Conservation (phyloP, 2,797 vertebrate species). For the Enteromius mattozi region DNA sequence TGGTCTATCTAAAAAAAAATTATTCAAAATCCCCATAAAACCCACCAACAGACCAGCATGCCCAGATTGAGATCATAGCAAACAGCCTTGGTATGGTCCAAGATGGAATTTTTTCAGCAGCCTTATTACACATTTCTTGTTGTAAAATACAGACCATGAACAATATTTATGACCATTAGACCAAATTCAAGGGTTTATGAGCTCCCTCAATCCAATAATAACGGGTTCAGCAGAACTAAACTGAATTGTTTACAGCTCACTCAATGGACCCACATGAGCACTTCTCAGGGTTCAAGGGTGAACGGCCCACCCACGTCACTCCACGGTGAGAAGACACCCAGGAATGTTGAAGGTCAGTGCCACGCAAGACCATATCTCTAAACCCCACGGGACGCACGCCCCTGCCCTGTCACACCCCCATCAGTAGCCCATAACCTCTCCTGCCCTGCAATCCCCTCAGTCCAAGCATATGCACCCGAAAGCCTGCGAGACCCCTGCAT, state of each 20-base stretch:
- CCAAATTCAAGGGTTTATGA: background rate
- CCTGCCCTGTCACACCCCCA: slow-evolving; percentile 73
- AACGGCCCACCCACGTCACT: slow-evolving; percentile 77
- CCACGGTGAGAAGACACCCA: slow-evolving; percentile 62
- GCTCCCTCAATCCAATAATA: slow-evolving; percentile 20
- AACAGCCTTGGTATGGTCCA: background rate
- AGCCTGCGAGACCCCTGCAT: slow-evolving; percentile 74
- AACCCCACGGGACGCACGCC: slow-evolving; percentile 68
- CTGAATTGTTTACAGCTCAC: slow-evolving; percentile 64
- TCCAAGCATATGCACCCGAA: slow-evolving; percentile 74
- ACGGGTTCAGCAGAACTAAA: slow-evolving; percentile 65
- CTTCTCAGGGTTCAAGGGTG: slow-evolving; percentile 71
- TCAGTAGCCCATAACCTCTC: slow-evolving; percentile 66
- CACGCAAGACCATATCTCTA: slow-evolving; percentile 47
- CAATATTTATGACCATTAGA: background rate
- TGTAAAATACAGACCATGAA: background rate
- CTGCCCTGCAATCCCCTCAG: slow-evolving; percentile 58
- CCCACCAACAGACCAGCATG: background rate
- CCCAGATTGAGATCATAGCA: background rate
- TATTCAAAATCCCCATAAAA: background rate
- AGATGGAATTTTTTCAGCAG: background rate
- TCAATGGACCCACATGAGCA: slow-evolving; percentile 71
- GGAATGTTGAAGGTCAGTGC: slow-evolving; percentile 70
- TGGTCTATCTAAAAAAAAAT: background rate
- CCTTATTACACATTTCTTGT: background rate